phyloP scores from a whole-genome alignment of 30 jellyfish, hydroid and myxozoan genomes.

The Aurelia sp. region DNA sequence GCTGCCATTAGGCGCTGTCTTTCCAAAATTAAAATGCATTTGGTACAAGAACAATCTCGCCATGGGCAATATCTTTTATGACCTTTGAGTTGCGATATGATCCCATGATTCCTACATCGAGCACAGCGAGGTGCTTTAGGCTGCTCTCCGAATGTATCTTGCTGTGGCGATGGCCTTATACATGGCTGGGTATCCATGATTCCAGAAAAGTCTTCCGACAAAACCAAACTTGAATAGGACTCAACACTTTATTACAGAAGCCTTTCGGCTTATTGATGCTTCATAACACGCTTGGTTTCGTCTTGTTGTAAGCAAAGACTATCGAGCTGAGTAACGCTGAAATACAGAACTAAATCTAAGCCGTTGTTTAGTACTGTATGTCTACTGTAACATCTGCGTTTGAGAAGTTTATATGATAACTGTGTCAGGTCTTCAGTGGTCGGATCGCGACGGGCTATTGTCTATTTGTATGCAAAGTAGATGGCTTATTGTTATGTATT shows the following conservation, averaged over 20 bases:
- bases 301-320: background rate
- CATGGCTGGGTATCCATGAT: slow-evolving; percentile 65
- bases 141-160: slow-evolving; percentile 62
- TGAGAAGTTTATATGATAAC: slow-evolving; percentile 35
- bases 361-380: slow-evolving; percentile 46
- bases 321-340: background rate
- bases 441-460: slow-evolving; percentile 60
- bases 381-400: slow-evolving; percentile 65
- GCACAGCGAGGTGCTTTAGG: slow-evolving; percentile 94
- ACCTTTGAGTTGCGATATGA: slow-evolving; percentile 85
- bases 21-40: slow-evolving; percentile 77
- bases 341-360: slow-evolving; percentile 14
- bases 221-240: no score
- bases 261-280: no score
- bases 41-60: slow-evolving; percentile 86
- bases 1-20: slow-evolving; percentile 94
- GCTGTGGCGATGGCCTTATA: slow-evolving; percentile 42
- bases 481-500: slow-evolving; percentile 52
- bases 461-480: slow-evolving; percentile 75
- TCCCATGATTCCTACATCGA: slow-evolving; percentile 85
- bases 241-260: no score
- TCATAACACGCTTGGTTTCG: no score
- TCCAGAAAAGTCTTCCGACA: background rate
- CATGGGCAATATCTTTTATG: slow-evolving; percentile 87
- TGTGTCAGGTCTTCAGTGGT: slow-evolving; percentile 58